phyloP scores from a whole-genome alignment of 2,888 invertebrate genomes.

The Andrena bicolor region DNA sequence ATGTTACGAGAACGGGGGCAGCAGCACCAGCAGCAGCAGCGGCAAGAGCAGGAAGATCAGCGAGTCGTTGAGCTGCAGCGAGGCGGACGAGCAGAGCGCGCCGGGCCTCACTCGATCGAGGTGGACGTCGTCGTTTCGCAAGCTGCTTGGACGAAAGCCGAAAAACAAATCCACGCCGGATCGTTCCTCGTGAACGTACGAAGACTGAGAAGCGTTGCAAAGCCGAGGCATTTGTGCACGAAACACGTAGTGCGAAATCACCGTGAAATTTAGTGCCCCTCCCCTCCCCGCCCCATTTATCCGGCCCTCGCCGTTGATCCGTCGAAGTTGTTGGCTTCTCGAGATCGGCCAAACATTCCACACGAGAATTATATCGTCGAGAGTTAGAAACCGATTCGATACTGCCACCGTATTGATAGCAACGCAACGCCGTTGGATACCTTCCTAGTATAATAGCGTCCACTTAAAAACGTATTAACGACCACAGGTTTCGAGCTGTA shows the following conservation, averaged over 20 bases:
- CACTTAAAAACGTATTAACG: slow-evolving; percentile 13
- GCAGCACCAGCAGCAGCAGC: slow-evolving; percentile 78
- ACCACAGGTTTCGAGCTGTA: slow-evolving; percentile 15
- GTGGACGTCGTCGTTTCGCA: slow-evolving; percentile 88
- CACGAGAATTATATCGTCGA: slow-evolving; percentile 21
- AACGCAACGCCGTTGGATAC: slow-evolving; percentile 12
- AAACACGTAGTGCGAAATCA: slow-evolving; percentile 49
- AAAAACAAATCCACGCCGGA: slow-evolving; percentile 76
- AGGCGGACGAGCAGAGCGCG: slow-evolving; percentile 63
- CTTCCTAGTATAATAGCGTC: slow-evolving; percentile 18
- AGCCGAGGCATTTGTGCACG: slow-evolving; percentile 19
- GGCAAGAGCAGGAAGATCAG: slow-evolving; percentile 71
- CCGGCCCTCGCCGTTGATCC: slow-evolving; percentile 31
- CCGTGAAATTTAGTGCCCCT: slow-evolving; percentile 53
- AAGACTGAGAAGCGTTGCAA: slow-evolving; percentile 56
- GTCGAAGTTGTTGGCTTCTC: slow-evolving; percentile 29
- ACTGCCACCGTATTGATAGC: slow-evolving; percentile 61
- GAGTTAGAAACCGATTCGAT: slow-evolving; percentile 48
- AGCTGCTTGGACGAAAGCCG: slow-evolving; percentile 84
- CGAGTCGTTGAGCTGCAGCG: slow-evolving; percentile 71
- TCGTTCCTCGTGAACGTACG: slow-evolving; percentile 59
- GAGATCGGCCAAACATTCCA: slow-evolving; percentile 58
- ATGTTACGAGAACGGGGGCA: slow-evolving; percentile 81
- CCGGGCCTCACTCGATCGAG: slow-evolving; percentile 86
- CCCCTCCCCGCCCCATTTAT: slow-evolving; percentile 32